Evolutionary conservation across 2,888 invertebrate species (phyloP).

Genomic region (Mamestra brassicae): DNA sequence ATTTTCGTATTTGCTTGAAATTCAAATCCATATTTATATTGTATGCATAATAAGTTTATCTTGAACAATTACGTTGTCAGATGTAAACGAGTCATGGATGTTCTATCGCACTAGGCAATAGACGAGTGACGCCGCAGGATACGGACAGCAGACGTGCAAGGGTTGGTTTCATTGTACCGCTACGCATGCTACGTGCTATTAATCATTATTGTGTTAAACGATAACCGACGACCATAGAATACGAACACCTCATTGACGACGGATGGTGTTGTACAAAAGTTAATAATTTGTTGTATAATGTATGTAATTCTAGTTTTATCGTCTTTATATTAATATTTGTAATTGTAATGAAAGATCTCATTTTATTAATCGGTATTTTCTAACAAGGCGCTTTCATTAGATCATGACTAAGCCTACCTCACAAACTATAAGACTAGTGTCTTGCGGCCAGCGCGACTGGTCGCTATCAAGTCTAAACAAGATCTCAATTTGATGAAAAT

Average conservation of each 20-base stretch:
- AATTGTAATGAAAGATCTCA: slow-evolving; percentile 91
- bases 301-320: slow-evolving; percentile 90
- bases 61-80: slow-evolving; percentile 72
- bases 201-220: slow-evolving; percentile 77
- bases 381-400: slow-evolving; percentile 91
- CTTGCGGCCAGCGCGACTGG: slow-evolving; percentile 75
- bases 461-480: slow-evolving; percentile 89
- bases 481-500: slow-evolving; percentile 91
- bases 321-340: slow-evolving; percentile 90
- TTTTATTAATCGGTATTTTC: slow-evolving; percentile 91
- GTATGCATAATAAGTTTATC: slow-evolving; percentile 77
- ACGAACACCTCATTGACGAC: slow-evolving; percentile 78
- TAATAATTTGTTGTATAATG: slow-evolving; percentile 90
- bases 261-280: slow-evolving; percentile 85
- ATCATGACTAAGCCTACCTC: slow-evolving; percentile 91
- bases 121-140: slow-evolving; percentile 45
- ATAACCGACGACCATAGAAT: slow-evolving; percentile 78
- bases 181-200: slow-evolving; percentile 85
- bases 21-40: slow-evolving; percentile 73
- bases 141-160: slow-evolving; percentile 69
- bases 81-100: slow-evolving; percentile 65
- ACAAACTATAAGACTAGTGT: slow-evolving; percentile 87
- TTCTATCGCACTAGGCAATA: slow-evolving; percentile 52
- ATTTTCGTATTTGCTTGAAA: slow-evolving; percentile 73
- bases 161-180: slow-evolving; percentile 87